phyloP scores from a whole-genome alignment of 2,797 vertebrate genomes.

The Channallabes apus region DNA sequence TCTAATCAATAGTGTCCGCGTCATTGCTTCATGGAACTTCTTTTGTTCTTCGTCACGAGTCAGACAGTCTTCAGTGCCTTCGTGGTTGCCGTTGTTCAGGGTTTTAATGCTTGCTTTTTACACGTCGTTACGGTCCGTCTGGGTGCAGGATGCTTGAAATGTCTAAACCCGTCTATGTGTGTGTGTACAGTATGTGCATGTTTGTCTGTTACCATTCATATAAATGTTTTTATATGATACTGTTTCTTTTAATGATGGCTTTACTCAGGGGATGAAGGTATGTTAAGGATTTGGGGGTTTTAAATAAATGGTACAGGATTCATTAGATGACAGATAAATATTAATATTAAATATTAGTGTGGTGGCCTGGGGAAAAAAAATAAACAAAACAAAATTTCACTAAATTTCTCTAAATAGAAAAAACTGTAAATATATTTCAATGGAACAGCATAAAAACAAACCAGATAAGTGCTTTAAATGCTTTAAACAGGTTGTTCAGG shows the following conservation, averaged over 20 bases:
- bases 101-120: neutral
- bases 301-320: conserved; percentile 25
- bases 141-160: conserved; percentile 38
- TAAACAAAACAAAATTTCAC: too few species aligned
- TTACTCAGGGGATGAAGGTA: conserved; percentile 52
- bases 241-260: conserved; percentile 20
- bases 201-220: conserved; percentile 29
- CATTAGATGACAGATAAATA: neutral
- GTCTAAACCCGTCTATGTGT: neutral
- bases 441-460: neutral
- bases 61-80: conserved; percentile 73
- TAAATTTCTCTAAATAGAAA: neutral
- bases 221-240: conserved; percentile 44
- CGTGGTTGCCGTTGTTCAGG: conserved; percentile 57
- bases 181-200: neutral
- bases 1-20: neutral
- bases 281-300: conserved; percentile 26
- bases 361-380: conserved; percentile 18
- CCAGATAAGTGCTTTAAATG: neutral
- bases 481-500: neutral
- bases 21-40: conserved; percentile 5
- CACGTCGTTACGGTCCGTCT: conserved; percentile 40
- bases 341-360: neutral
- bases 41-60: conserved; percentile 21
- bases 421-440: neutral